These are phyloP conservation scores for Amphiura filiformis DNA, from an alignment of 35 echinoderm and acorn worm species.

Conservation along the genomic window DNA sequence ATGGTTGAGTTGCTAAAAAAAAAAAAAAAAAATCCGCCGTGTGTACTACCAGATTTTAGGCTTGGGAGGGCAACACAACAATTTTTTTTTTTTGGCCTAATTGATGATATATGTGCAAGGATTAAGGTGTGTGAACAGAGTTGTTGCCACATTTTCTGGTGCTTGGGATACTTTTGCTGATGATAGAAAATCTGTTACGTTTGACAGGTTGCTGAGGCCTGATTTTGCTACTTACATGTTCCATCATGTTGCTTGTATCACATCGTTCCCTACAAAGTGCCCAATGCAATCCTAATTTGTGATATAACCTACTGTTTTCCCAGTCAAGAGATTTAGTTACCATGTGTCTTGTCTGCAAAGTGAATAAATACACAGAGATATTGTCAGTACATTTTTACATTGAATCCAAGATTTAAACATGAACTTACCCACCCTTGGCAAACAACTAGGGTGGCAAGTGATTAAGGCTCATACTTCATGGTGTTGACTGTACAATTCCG, in stretches of 20 bases:
- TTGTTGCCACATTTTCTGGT: too few species aligned
- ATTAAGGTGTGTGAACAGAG: too few species aligned
- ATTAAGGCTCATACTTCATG: not conserved
- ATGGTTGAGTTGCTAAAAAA: too few species aligned
- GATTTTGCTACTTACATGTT: constrained; percentile 21
- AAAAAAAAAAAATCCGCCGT: too few species aligned
- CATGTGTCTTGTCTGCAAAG: constrained; percentile 86
- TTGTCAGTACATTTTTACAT: not conserved
- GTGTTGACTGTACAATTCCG: too few species aligned
- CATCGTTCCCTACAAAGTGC: constrained; percentile 87
- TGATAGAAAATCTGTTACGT: too few species aligned
- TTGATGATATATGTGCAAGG: too few species aligned
- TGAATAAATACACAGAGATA: constrained; percentile 29
- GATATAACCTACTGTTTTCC: constrained; percentile 96
- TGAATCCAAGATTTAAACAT: not conserved
- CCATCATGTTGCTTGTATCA: constrained; percentile 98
- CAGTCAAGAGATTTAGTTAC: constrained; percentile 90
- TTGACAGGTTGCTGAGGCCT: too few species aligned
- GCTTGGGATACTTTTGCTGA: too few species aligned
- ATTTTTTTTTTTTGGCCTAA: too few species aligned
- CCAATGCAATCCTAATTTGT: constrained; percentile 98
- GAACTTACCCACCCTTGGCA: not conserved
- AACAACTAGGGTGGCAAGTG: not conserved
- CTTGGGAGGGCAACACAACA: too few species aligned
- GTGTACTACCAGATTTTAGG: too few species aligned